phyloP scores from a whole-genome alignment of 2,797 vertebrate genomes.

The Pogonophryne albipinna region DNA sequence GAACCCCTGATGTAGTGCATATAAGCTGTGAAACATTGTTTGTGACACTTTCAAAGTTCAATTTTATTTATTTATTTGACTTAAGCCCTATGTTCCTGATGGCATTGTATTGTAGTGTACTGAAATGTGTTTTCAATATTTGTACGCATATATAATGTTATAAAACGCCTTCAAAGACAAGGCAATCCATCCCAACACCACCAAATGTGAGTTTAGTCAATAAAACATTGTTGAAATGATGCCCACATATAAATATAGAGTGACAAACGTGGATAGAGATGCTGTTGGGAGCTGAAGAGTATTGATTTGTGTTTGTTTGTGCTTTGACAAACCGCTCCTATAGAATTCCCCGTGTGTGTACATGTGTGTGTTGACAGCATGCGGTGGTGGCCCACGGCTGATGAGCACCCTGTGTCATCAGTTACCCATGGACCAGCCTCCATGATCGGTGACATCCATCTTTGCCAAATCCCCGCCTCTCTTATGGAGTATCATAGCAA shows the following conservation, averaged over 20 bases:
- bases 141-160: constrained; percentile 5
- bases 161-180: constrained; percentile 8
- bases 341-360: constrained; percentile 22
- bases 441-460: constrained; percentile 55
- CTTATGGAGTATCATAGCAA: constrained; percentile 57
- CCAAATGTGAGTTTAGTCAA: background rate
- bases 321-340: constrained; percentile 33
- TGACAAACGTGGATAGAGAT: background rate
- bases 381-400: constrained; percentile 12
- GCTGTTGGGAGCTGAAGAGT: background rate
- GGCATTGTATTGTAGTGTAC: constrained; percentile 5
- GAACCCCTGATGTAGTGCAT: background rate
- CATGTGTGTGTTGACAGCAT: constrained; percentile 31
- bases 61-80: background rate
- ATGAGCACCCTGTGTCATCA: too few species aligned
- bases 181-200: background rate
- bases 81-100: too few species aligned
- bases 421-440: constrained; percentile 55
- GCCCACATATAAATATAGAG: background rate
- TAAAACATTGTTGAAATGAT: background rate
- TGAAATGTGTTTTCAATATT: constrained; percentile 5
- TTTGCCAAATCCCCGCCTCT: constrained; percentile 17
- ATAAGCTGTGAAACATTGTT: background rate
- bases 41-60: background rate
- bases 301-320: constrained; percentile 65